Evolutionary conservation across 1,140 invertebrate species (phyloP).

Genomic region (Drosophila triauraria): DNA sequence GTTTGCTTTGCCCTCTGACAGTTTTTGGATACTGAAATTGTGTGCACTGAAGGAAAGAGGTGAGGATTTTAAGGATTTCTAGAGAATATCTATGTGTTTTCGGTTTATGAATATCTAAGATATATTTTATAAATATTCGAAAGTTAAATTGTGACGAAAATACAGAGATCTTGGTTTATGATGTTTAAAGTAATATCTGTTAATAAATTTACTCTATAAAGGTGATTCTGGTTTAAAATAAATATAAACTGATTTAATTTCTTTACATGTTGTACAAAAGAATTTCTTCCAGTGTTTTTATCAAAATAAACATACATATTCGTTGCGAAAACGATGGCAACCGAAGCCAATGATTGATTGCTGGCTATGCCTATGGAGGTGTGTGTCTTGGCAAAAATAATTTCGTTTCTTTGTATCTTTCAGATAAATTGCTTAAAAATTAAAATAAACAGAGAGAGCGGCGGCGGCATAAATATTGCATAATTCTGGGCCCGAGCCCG

Average conservation of each 20-base stretch:
- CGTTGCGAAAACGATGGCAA: conserved; percentile 8
- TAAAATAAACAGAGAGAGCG: conserved; percentile 45
- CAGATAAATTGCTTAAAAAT: conserved; percentile 47
- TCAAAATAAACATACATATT: neutral
- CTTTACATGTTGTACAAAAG: no score
- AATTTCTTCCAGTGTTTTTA: neutral
- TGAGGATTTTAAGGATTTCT: no score
- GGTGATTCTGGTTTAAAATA: no score
- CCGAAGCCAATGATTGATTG: conserved; percentile 58
- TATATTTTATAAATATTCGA: no score
- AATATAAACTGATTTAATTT: no score
- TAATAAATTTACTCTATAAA: no score
- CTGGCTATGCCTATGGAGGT: neutral
- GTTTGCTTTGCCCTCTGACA: conserved; percentile 22
- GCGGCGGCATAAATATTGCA: conserved; percentile 52
- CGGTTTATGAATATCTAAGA: no score
- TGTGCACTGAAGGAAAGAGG: neutral
- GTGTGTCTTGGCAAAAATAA: conserved; percentile 14
- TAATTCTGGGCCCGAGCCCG: conserved; percentile 22
- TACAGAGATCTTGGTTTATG: no score
- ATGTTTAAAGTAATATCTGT: no score
- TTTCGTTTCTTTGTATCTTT: conserved; percentile 5
- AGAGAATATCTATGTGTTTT: no score
- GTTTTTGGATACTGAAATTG: conserved; percentile 1
- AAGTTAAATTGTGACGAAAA: no score